Evolutionary conservation across 2,797 vertebrate genomes (phyloP).

Genomic region (Leucoraja ocellata): DNA sequence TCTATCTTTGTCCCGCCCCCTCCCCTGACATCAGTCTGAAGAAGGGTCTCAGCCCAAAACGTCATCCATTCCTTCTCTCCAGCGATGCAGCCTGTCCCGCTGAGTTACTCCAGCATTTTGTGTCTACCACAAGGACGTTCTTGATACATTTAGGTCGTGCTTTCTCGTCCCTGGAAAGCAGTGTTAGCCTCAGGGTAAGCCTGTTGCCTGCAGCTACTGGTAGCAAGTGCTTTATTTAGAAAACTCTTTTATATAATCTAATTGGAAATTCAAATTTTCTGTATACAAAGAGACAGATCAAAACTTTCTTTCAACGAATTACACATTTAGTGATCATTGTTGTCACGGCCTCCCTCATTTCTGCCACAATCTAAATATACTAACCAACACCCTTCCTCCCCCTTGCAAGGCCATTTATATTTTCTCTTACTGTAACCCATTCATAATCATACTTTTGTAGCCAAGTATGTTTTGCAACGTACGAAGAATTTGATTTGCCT

Average conservation of each 20-base stretch:
- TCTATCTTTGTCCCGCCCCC: too few species aligned
- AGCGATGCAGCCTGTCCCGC: too few species aligned
- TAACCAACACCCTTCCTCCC: too few species aligned
- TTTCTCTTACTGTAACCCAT: too few species aligned
- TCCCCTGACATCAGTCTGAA: too few species aligned
- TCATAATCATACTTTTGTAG: too few species aligned
- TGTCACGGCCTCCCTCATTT: not conserved
- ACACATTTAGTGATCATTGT: not conserved
- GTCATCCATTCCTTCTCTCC: too few species aligned
- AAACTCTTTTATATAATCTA: not conserved
- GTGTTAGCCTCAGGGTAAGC: not conserved
- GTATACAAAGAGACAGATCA: not conserved
- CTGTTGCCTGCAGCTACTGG: slow-evolving; percentile 1
- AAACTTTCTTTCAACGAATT: not conserved
- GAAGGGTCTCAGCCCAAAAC: too few species aligned
- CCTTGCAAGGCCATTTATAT: too few species aligned
- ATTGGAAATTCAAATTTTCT: not conserved
- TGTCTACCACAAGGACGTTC: not conserved
- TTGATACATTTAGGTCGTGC: not conserved
- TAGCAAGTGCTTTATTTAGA: not conserved
- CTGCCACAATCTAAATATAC: not conserved
- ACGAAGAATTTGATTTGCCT: too few species aligned
- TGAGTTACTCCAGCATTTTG: too few species aligned
- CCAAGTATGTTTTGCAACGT: too few species aligned
- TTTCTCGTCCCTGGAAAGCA: not conserved